phyloP scores from a whole-genome alignment of 2,113 vertebrate species.

The Uria aalge region DNA sequence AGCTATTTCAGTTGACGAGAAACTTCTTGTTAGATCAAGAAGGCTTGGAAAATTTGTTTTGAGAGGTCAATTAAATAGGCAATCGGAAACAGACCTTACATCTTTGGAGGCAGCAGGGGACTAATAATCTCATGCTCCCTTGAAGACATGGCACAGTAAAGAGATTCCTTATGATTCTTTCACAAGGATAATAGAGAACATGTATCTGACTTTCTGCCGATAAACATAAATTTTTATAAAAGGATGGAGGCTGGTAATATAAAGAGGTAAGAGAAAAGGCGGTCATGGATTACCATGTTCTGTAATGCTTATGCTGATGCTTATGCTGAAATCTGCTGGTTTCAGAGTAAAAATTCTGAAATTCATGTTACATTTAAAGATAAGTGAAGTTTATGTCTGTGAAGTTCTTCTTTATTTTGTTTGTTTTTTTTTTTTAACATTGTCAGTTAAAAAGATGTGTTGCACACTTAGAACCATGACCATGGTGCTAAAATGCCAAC shows the following conservation, averaged over 20 bases:
- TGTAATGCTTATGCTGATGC: background rate
- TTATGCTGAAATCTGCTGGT: background rate
- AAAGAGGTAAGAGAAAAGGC: background rate
- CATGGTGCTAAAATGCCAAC: background rate
- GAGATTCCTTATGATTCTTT: background rate
- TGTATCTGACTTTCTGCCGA: background rate
- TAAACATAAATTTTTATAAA: background rate
- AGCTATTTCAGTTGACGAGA: background rate
- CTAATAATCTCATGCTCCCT: background rate
- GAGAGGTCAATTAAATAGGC: background rate
- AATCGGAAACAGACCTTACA: background rate
- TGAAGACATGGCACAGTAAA: background rate
- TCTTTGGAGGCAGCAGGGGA: background rate
- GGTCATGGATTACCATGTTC: background rate
- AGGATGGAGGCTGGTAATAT: background rate
- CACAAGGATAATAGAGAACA: background rate
- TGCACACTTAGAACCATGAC: background rate
- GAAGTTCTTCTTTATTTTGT: background rate
- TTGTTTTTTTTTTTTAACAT: background rate
- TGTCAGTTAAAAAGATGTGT: background rate
- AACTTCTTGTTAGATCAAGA: background rate
- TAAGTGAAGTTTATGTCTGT: background rate
- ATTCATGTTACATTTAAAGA: background rate
- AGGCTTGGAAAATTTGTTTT: background rate
- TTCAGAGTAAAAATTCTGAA: background rate